Base-by-base conservation (phyloP, 2,888 invertebrate genomes). In the Dermolepida albohirtum region DNA sequence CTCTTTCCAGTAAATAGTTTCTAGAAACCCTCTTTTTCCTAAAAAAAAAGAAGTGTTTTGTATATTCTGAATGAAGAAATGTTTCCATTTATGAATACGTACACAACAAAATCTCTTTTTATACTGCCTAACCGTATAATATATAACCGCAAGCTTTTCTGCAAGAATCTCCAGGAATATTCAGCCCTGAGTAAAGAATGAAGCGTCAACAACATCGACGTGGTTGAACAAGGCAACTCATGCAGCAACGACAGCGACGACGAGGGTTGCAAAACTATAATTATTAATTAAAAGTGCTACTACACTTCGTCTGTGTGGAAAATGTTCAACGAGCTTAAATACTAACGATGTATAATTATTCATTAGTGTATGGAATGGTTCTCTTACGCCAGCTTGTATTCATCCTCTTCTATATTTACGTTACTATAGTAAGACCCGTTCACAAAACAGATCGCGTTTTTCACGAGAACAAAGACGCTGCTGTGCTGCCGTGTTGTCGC, bases 201-300 rank as follows among this genome's bases (percentile, higher is more conserved):
- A 43, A 34, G 34, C 34, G 34, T 34, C 34, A 34, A 34, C 34
- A 34, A 57, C 14, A 22, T 44, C 12, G 57, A 44, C 44, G 43
- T 43, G n/a, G 29, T 34, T 43, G 57, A 54, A 54, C 39, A 40
- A 43, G 27, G 29, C 43, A 16, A 6, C 14, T 12, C 34, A 34
- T 1, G 5, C 8, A 34, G 34, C 34, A 10, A 34, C 34, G 10
- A 2, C 34, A 10, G 6, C 34, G 34, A 34, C 5, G 22, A 34
- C 44, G 43, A 43, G 57, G 57, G 57, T 34, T 34, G 8, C 10
- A 44, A 44, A 57, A 57, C 57, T 57, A 57, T 57, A 57, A 57
- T 57, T 57, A 57, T 57, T 57, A 57, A 57, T 57, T 57, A 57
- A 57, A 57, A 57, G 57, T 57, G 57, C 44, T 57, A 29, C 44